Conservation (phyloP, 2,888 invertebrate genomes). For the Luperina testacea region DNA sequence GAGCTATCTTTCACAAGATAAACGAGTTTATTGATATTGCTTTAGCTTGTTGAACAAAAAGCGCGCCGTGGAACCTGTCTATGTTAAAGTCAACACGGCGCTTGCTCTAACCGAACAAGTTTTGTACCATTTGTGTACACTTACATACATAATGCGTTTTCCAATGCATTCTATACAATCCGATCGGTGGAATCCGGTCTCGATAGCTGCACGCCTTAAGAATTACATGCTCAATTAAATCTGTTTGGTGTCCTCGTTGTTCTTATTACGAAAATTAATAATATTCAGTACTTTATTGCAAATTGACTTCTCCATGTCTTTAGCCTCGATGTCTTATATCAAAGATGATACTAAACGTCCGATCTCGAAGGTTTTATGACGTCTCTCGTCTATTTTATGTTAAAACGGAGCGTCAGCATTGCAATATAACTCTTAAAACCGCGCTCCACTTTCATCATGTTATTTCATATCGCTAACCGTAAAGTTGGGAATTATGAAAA, state of each 20-base stretch:
- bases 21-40: conserved; percentile 83
- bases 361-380: conserved; percentile 66
- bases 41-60: conserved; percentile 76
- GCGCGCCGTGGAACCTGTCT: conserved; percentile 76
- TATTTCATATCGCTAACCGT: conserved; percentile 63
- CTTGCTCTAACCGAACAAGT: conserved; percentile 79
- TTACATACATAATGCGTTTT: conserved; percentile 76
- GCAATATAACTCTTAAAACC: conserved; percentile 66
- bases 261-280: conserved; percentile 39
- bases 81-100: conserved; percentile 78
- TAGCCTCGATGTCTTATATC: conserved; percentile 35
- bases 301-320: conserved; percentile 35
- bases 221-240: conserved; percentile 68
- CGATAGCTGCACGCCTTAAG: conserved; percentile 66
- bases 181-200: conserved; percentile 75
- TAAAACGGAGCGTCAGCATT: conserved; percentile 63
- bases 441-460: conserved; percentile 70
- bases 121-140: conserved; percentile 76
- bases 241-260: conserved; percentile 55
- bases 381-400: conserved; percentile 64
- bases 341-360: conserved; percentile 33
- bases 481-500: conserved; percentile 69
- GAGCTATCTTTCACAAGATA: conserved; percentile 78
- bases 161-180: conserved; percentile 80
- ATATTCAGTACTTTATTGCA: conserved; percentile 21